Evolutionary conservation across 35 echinoderm and acorn worm species (phyloP).

Genomic region (Apostichopus japonicus): DNA sequence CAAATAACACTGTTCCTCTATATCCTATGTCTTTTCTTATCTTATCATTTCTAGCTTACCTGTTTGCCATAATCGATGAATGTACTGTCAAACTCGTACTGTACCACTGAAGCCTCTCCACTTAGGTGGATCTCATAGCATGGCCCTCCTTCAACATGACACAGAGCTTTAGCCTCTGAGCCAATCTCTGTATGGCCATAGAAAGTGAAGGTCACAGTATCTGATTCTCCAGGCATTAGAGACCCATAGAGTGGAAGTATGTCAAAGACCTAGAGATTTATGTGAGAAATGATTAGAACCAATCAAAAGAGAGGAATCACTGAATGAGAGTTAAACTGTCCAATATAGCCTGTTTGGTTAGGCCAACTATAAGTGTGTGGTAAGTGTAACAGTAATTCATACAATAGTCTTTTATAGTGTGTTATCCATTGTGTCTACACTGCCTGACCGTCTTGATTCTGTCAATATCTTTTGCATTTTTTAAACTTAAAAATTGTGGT

Average conservation of each 20-base stretch:
- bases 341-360: too few species aligned
- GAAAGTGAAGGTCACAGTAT: constrained; percentile 98
- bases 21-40: too few species aligned
- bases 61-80: constrained; percentile 91
- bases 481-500: too few species aligned
- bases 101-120: constrained; percentile 94
- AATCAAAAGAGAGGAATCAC: neutral
- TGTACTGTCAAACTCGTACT: constrained; percentile 94
- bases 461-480: too few species aligned
- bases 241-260: constrained; percentile 93
- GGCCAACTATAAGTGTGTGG: too few species aligned
- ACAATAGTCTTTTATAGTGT: too few species aligned
- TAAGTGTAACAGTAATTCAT: too few species aligned
- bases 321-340: too few species aligned
- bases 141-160: constrained; percentile 94
- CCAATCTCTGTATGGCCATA: constrained; percentile 99
- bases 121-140: constrained; percentile 87
- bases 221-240: constrained; percentile 92
- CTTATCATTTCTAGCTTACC: constrained; percentile 44
- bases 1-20: too few species aligned
- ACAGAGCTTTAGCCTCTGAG: constrained; percentile 89
- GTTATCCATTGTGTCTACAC: too few species aligned
- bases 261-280: constrained; percentile 80
- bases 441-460: too few species aligned
- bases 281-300: neutral